Percentiles rank a stretch among this genome's conserved stretches.
These are phyloP conservation scores for Cossypha caffra DNA, from an alignment of 2,797 vertebrate species.

Conservation along the genomic window DNA sequence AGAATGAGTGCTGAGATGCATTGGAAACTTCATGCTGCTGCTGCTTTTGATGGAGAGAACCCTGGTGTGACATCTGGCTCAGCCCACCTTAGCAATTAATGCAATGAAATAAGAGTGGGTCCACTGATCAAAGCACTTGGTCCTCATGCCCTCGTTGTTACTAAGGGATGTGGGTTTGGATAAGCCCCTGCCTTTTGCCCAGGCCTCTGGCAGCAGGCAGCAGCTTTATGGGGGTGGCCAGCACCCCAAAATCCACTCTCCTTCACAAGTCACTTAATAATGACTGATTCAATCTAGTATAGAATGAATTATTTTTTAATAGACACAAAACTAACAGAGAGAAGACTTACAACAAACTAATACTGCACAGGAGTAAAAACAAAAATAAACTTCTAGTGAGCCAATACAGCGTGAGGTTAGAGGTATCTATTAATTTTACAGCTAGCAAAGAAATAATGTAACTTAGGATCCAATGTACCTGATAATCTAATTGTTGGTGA, in stretches of 20 bases:
- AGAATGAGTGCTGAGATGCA: background rate
- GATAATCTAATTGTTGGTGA: background rate
- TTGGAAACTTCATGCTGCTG: background rate
- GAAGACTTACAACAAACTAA: background rate
- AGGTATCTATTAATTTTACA: background rate
- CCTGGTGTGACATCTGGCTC: conserved; percentile 10
- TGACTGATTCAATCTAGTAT: too few species aligned
- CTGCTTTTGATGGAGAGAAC: conserved; percentile 5
- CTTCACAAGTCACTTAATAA: background rate
- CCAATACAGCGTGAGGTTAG: background rate
- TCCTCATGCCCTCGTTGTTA: background rate
- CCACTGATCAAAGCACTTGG: conserved; percentile 13
- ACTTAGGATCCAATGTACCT: background rate
- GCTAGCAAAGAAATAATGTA: background rate
- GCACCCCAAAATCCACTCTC: background rate
- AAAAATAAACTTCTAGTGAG: background rate
- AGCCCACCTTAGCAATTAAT: background rate
- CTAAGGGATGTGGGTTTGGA: too few species aligned
- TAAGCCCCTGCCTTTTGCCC: background rate
- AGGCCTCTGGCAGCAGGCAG: background rate
- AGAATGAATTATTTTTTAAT: background rate
- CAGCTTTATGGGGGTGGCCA: background rate
- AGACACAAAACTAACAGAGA: background rate
- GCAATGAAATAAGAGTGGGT: background rate
- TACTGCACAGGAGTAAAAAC: background rate